A percentile compares a stretch with the other conserved stretches of the same genome.
Conservation (phyloP, 2,888 invertebrate species). For the Oligia strigilis region DNA sequence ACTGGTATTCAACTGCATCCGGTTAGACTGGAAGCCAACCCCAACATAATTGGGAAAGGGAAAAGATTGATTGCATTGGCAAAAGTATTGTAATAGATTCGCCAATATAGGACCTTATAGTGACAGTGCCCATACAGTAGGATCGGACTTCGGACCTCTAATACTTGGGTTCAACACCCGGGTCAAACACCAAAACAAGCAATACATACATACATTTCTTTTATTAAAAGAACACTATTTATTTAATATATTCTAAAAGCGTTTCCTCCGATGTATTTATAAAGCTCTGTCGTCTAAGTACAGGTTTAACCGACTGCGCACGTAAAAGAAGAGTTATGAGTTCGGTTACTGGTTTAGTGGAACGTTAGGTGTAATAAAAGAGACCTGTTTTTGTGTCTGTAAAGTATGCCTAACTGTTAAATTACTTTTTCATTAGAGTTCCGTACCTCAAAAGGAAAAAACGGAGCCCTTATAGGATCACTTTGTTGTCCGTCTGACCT, state of each 20-base stretch:
- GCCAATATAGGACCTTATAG: background rate
- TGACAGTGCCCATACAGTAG: no score
- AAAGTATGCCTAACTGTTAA: background rate
- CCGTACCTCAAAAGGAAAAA: no score
- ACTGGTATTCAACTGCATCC: no score
- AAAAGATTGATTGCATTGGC: no score
- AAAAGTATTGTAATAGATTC: no score
- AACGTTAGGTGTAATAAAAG: slow-evolving; percentile 16
- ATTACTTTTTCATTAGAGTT: no score
- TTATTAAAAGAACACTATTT: background rate
- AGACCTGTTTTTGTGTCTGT: background rate
- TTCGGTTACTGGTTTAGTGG: slow-evolving; percentile 40
- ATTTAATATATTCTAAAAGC: slow-evolving; percentile 28
- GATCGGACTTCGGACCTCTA: background rate
- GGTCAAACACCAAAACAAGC: background rate
- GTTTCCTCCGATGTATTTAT: background rate
- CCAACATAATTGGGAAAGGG: no score
- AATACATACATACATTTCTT: background rate
- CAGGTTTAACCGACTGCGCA: slow-evolving; percentile 18
- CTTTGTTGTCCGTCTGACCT: no score
- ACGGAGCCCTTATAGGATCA: no score
- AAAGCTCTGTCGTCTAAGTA: background rate
- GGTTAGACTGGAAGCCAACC: no score
- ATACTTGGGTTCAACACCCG: slow-evolving; percentile 17
- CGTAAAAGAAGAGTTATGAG: slow-evolving; percentile 27